Evolutionary conservation across 2,888 invertebrate genomes (phyloP).

Genomic region (Leptinotarsa juncta): DNA sequence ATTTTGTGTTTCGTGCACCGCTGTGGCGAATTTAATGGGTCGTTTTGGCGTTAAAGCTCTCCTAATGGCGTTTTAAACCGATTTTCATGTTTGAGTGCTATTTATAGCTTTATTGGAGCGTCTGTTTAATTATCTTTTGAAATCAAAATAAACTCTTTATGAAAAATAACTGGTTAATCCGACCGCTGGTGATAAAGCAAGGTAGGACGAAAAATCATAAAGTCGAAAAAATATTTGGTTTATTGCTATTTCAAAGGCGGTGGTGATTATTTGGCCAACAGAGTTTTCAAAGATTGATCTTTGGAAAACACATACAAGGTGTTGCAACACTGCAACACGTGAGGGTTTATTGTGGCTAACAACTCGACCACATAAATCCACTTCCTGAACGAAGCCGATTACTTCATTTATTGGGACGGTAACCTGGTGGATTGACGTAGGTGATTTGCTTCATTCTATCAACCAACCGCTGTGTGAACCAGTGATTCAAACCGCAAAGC

Average conservation of each 20-base stretch:
- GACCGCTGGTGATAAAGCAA: neutral
- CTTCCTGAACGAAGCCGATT: no score
- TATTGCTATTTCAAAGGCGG: neutral
- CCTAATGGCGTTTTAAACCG: slow-evolving; percentile 13
- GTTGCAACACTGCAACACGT: no score
- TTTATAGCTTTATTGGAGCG: slow-evolving; percentile 2
- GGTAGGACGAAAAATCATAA: neutral
- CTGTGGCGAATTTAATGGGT: slow-evolving; percentile 12
- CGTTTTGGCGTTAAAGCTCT: neutral
- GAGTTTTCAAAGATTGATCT: neutral
- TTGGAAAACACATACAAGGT: neutral
- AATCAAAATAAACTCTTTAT: slow-evolving; percentile 15
- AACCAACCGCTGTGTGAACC: no score
- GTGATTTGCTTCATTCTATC: no score
- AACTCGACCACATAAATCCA: no score
- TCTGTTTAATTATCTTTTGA: slow-evolving; percentile 5
- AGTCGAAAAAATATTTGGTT: neutral
- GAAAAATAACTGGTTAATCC: neutral
- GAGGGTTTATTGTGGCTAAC: no score
- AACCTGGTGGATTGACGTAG: no score
- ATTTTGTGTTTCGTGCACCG: slow-evolving; percentile 11
- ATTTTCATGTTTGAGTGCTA: slow-evolving; percentile 11
- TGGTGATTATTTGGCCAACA: neutral
- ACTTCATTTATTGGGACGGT: no score
- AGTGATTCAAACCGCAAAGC: no score